Base-by-base conservation (phyloP, 30 jellyfish, hydroid and myxozoan genomes). In the Turritopsis rubra region DNA sequence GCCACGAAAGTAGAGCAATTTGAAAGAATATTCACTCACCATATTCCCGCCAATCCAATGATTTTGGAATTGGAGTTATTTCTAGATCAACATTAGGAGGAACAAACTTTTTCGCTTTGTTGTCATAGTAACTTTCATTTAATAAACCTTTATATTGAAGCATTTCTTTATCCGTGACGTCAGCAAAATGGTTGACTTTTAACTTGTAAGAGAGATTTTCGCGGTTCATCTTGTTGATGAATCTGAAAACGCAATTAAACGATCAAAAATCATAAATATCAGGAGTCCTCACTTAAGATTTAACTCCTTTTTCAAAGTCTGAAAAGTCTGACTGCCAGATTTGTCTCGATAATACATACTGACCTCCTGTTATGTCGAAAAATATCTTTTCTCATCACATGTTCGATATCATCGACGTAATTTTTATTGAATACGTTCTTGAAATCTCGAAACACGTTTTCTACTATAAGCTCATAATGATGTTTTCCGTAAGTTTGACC, bases 331-430 rank as follows among this genome's bases (percentile, higher is more conserved):
- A 3, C 5, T 41, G 60, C 5, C 60, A 3, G 60, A 41, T 41
- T 25, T n/a, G 31, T 4, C 9, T 21, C 8, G 26, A 31, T 21
- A 27, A 81, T 60, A 18, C 28, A 21, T 52, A 0, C 75, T 82
- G 22, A 91, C 97, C 97, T 86, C 94, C 83, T 53, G 72, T 91
- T 91, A 75, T 91, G 97, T 74, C 97, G 81, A 80, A 91, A 91
- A 24, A 91, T 91, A 66, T 91, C 87, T 74, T 91, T 91, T 26
- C 97, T 82, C 71, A 82, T 86, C 54, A 85, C 97, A 71, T 91
- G 97, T 54, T 91, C 97, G 26, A 73, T 73, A 17, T 83, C 29
- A 25, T 90, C 84, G 29, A 72, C 78, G 66, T 91, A 91, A 29
- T 86, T 79, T 72, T 91, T 91, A 28, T 85, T 83, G 81, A 86